Base-by-base conservation (phyloP, 2,888 invertebrate species). In the Brenthis daphne region DNA sequence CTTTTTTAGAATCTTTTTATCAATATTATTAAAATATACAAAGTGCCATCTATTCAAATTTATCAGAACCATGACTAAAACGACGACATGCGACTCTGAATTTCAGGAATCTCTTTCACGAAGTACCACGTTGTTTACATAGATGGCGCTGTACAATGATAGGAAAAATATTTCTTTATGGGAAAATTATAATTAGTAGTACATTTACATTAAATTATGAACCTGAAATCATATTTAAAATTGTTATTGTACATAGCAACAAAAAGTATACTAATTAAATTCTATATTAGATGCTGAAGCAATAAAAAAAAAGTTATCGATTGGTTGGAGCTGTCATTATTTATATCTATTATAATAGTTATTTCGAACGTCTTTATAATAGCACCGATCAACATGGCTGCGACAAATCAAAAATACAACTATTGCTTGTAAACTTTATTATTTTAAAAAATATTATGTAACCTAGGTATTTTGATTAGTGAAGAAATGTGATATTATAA, bases 131-230 rank as follows among this genome's bases (percentile, higher is more conserved):
- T 5, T 6, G 43, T 69, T 74, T 65, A 55, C 68, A 76, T 63
- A 79, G 79, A 79, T 79, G 79, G 79, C 79, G 78, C 74, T 79
- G 66, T 60, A 63, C 51, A 37, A 6, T 47, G 60, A 20, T 24
- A 29, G 33, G 2, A 5, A 70, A 61, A 68, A 68, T 51, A 16
- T n/a, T 47, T 29, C 16, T 29, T 37, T 11, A 14, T 55, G 29
- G 8, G 12, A 48, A 51, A 50, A 11, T 63, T 6, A 51, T 33
- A 33, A 20, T 33, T 51, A 53, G 14, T 6, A 50, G 16, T 16
- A 8, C 6, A 50, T 60, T 60, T 50, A 29, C 48, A n/a, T 11
- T 11, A 43, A 11, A 37, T 6, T 37, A 8, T 37, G 0, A 37
- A 1, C 37, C 37, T 6, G 37, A 43, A 43, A 11, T 43, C 8